phyloP scores from a whole-genome alignment of 2,113 vertebrate genomes.

The Pardalotus punctatus region DNA sequence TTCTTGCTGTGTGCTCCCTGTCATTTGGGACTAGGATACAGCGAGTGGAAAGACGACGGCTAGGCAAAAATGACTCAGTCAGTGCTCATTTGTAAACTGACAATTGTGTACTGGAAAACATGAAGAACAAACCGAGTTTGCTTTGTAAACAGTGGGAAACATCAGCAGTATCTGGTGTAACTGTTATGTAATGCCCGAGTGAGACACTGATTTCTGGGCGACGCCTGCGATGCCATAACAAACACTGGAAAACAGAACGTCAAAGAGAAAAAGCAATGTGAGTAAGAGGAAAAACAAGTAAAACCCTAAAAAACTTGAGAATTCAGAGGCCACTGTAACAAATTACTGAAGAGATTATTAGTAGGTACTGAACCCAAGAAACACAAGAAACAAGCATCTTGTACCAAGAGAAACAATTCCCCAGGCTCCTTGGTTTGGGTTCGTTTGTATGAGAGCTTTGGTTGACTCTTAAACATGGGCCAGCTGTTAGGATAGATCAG shows the following conservation, averaged over 20 bases:
- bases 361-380: neutral
- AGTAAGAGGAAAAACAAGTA: neutral
- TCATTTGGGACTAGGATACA: neutral
- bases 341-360: neutral
- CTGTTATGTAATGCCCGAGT: neutral
- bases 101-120: neutral
- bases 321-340: neutral
- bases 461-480: neutral
- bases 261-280: neutral
- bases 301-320: neutral
- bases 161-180: neutral
- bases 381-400: neutral
- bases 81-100: neutral
- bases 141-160: conserved; percentile 10
- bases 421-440: neutral
- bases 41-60: neutral
- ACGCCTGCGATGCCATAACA: neutral
- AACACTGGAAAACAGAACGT: neutral
- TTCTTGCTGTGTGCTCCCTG: neutral
- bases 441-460: neutral
- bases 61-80: neutral
- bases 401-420: neutral
- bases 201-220: neutral
- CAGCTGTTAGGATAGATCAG: neutral
- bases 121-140: neutral